These are phyloP conservation scores for Dinomys branickii DNA, from an alignment of 2,113 vertebrate genomes.

Conservation along the genomic window DNA sequence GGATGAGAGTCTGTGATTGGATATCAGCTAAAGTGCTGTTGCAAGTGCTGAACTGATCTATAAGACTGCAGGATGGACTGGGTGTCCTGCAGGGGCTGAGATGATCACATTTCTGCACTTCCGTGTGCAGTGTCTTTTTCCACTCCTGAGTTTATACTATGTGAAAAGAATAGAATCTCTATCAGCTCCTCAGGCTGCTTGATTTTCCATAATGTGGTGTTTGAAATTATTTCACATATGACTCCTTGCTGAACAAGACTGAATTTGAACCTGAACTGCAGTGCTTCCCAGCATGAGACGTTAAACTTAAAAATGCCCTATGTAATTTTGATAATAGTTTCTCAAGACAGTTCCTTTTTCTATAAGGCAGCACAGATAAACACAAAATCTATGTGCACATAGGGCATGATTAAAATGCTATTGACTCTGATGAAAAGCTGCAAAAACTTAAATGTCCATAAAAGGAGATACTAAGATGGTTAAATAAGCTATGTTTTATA, in stretches of 20 bases:
- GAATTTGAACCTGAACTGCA: background rate
- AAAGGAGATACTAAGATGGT: background rate
- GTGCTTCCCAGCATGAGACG: background rate
- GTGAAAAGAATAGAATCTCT: background rate
- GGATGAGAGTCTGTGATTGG: background rate
- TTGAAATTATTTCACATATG: conserved; percentile 37
- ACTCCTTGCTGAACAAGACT: background rate
- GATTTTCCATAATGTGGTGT: background rate
- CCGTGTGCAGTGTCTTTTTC: background rate
- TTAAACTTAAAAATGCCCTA: background rate
- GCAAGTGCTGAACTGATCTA: background rate
- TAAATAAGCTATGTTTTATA: background rate
- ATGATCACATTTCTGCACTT: background rate
- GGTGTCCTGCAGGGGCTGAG: background rate
- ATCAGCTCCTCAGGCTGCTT: background rate
- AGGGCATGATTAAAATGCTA: background rate
- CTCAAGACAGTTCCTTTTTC: background rate
- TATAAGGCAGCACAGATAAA: background rate
- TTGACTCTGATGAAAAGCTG: conserved; percentile 19
- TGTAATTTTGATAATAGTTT: background rate
- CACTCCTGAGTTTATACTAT: background rate
- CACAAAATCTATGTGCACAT: background rate
- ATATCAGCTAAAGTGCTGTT: background rate
- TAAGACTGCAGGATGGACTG: background rate
- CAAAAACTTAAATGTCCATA: background rate